phyloP scores from a whole-genome alignment of 2,113 vertebrate species.

The Procavia capensis region DNA sequence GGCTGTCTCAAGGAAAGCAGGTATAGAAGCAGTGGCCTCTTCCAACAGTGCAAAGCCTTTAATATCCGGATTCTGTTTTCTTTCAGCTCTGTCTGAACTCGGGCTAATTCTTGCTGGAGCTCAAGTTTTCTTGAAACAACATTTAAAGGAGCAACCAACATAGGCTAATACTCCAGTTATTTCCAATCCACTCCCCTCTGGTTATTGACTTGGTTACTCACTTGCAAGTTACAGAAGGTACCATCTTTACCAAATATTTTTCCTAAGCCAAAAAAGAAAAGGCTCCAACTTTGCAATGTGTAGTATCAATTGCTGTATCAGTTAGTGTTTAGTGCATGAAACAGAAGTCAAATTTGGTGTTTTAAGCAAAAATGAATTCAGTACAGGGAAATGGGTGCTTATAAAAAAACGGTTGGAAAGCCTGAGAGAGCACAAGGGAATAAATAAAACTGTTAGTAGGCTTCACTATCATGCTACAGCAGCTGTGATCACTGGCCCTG shows the following conservation, averaged over 20 bases:
- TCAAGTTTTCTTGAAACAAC: background rate
- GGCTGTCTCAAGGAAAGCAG: background rate
- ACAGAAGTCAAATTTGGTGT: background rate
- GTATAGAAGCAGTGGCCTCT: background rate
- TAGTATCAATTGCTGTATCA: background rate
- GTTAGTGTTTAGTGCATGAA: background rate
- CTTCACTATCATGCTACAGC: background rate
- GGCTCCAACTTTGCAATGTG: background rate
- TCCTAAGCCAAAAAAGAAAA: background rate
- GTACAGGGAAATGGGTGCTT: background rate
- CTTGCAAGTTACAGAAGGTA: background rate
- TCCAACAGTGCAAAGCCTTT: background rate
- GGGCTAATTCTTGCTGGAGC: background rate
- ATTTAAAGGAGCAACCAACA: background rate
- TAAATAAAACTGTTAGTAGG: background rate
- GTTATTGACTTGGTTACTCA: background rate
- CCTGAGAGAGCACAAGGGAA: background rate
- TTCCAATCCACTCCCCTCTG: background rate
- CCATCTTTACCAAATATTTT: conserved; percentile 11
- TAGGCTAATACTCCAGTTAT: background rate
- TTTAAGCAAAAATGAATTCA: background rate
- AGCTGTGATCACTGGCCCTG: background rate
- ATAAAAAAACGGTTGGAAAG: background rate
- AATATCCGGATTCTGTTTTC: background rate
- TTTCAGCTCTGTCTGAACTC: background rate